phyloP scores from a whole-genome alignment of 2,888 invertebrate genomes.

The Pyrocoelia pectoralis region DNA sequence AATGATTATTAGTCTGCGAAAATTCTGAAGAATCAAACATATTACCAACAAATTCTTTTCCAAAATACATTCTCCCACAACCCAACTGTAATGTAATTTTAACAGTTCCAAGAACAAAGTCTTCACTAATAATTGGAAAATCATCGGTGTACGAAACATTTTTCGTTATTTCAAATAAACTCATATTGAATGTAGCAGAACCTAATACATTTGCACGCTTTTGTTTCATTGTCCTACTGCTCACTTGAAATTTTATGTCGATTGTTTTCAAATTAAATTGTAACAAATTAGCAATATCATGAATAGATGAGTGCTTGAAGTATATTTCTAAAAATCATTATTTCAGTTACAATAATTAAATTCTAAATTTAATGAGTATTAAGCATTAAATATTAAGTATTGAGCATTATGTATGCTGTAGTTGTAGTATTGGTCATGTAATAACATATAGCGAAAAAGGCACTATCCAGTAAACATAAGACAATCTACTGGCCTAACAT shows the following conservation, averaged over 20 bases:
- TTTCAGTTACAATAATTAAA: slow-evolving; percentile 6
- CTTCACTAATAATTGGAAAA: slow-evolving; percentile 55
- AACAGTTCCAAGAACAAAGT: slow-evolving; percentile 57
- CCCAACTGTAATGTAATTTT: slow-evolving; percentile 61
- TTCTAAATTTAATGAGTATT: background rate
- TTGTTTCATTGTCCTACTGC: slow-evolving; percentile 59
- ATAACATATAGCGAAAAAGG: no score
- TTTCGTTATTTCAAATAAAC: slow-evolving; percentile 52
- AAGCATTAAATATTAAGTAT: background rate
- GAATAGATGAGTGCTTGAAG: slow-evolving; percentile 60
- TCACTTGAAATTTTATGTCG: slow-evolving; percentile 59
- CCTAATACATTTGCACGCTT: slow-evolving; percentile 59
- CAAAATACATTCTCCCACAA: slow-evolving; percentile 62
- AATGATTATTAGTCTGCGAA: slow-evolving; percentile 6
- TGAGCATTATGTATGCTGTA: no score
- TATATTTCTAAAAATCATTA: slow-evolving; percentile 54
- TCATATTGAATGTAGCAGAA: slow-evolving; percentile 56
- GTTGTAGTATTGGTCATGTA: no score
- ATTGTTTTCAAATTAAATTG: slow-evolving; percentile 49
- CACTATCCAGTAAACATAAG: no score
- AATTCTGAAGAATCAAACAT: background rate
- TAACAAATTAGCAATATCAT: slow-evolving; percentile 56
- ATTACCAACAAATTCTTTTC: slow-evolving; percentile 61
- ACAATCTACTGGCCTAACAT: no score
- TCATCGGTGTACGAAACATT: slow-evolving; percentile 56